A percentile compares a stretch with the other conserved stretches of the same genome.
phyloP scores from a whole-genome alignment of 1,140 invertebrate genomes.

The Goniozus legneri region DNA sequence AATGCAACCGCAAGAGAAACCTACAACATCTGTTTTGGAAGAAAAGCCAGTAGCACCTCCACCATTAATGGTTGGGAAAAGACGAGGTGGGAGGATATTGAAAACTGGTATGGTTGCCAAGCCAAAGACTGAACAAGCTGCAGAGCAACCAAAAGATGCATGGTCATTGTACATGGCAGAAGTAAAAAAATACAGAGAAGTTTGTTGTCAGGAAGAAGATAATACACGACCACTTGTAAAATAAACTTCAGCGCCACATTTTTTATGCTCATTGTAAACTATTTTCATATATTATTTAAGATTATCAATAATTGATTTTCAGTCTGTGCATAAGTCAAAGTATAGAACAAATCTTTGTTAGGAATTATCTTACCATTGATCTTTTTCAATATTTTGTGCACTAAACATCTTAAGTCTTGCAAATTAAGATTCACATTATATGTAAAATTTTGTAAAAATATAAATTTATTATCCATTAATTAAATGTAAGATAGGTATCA shows the following conservation, averaged over 20 bases:
- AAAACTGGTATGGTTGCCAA: conserved; percentile 90
- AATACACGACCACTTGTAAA: conserved; percentile 89
- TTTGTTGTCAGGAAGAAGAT: conserved; percentile 86
- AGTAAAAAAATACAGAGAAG: conserved; percentile 88
- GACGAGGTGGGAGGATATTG: conserved; percentile 78
- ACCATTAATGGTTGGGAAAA: conserved; percentile 73
- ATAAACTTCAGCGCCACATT: conserved; percentile 50
- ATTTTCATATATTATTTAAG: conserved; percentile 1
- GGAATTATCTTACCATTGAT: too few relatives aligned
- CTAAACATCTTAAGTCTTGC: too few relatives aligned
- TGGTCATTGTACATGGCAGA: conserved; percentile 91
- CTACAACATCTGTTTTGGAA: conserved; percentile 39
- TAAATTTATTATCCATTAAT: too few relatives aligned
- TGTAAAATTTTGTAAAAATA: too few relatives aligned
- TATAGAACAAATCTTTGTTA: too few relatives aligned
- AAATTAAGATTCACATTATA: too few relatives aligned
- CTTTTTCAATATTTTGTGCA: too few relatives aligned
- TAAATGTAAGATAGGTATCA: too few relatives aligned
- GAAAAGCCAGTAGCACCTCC: conserved; percentile 54
- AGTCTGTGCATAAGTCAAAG: too few relatives aligned
- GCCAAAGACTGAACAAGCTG: conserved; percentile 63
- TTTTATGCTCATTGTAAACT: conserved; percentile 4
- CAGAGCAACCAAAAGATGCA: conserved; percentile 75
- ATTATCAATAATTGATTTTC: too few relatives aligned
- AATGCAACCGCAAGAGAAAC: conserved; percentile 45